A percentile compares a stretch with the other conserved stretches of the same genome.
These are phyloP conservation scores for Ispidina picta DNA, from an alignment of 2,797 vertebrate genomes.

Conservation along the genomic window DNA sequence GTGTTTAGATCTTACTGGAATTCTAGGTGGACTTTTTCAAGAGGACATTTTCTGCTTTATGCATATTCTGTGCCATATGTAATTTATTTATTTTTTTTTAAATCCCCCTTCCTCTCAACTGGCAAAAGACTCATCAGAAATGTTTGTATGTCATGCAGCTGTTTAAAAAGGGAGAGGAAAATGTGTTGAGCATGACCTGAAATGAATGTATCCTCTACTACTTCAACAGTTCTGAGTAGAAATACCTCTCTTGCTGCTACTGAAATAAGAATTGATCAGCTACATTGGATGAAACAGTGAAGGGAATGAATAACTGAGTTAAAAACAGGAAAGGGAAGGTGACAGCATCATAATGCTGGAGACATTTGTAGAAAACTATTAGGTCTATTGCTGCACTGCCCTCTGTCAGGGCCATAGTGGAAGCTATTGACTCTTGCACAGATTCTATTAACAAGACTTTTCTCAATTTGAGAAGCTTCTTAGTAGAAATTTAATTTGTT, in stretches of 20 bases:
- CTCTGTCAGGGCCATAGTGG: not conserved
- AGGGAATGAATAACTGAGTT: not conserved
- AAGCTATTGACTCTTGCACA: constrained; percentile 13
- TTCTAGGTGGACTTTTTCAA: not conserved
- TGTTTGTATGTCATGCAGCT: not conserved
- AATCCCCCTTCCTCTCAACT: too few relatives aligned
- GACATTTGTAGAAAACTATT: not conserved
- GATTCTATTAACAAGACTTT: not conserved
- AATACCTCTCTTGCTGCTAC: not conserved
- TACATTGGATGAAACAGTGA: constrained; percentile 7
- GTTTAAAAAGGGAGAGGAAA: not conserved
- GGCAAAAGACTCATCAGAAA: not conserved
- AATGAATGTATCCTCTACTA: not conserved
- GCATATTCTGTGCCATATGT: not conserved
- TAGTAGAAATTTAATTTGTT: constrained; percentile 37
- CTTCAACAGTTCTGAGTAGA: not conserved
- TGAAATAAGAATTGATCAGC: not conserved
- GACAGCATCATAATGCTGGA: not conserved
- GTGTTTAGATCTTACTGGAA: not conserved
- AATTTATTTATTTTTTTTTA: not conserved
- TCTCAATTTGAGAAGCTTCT: constrained; percentile 13
- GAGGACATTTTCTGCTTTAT: not conserved
- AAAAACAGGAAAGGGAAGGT: not conserved
- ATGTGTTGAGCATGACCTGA: not conserved
- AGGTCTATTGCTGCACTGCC: not conserved